Evolutionary conservation across 2,113 vertebrate species (phyloP).

Genomic region (Taurulus bubalis): DNA sequence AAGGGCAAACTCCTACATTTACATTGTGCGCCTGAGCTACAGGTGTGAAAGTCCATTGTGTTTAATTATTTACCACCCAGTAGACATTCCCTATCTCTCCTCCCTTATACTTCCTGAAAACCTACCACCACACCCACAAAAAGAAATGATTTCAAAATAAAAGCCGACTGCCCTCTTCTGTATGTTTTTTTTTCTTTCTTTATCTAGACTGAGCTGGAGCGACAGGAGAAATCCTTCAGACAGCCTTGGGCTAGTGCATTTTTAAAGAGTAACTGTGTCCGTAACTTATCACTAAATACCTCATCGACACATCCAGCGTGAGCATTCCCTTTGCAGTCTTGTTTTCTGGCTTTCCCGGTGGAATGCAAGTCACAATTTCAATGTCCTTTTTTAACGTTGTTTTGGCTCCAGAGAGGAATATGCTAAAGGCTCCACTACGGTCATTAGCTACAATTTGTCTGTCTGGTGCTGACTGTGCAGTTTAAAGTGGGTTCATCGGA

Average conservation of each 20-base stretch:
- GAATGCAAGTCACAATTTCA: neutral
- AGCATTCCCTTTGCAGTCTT: neutral
- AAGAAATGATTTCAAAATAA: neutral
- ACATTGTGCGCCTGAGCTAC: slow-evolving; percentile 56
- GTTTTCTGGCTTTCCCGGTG: neutral
- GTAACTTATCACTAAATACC: neutral
- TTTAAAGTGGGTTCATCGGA: neutral
- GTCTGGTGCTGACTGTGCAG: neutral
- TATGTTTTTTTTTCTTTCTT: neutral
- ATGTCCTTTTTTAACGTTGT: neutral
- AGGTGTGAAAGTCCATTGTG: slow-evolving; percentile 85
- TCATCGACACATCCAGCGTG: neutral
- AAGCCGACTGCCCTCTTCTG: neutral
- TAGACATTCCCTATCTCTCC: slow-evolving; percentile 72
- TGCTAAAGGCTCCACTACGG: neutral
- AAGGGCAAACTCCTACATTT: slow-evolving; percentile 72
- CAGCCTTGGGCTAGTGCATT: neutral
- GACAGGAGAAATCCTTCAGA: neutral
- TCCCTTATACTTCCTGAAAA: slow-evolving; percentile 68
- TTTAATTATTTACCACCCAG: slow-evolving; percentile 83
- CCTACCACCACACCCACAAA: slow-evolving; percentile 21
- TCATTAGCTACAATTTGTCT: neutral
- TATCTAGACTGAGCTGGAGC: neutral
- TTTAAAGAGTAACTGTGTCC: neutral
- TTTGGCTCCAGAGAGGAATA: neutral